A percentile compares a stretch with the other conserved stretches of the same genome.
Evolutionary conservation across 2,797 vertebrate species (phyloP).

Genomic region (Balearica regulorum): DNA sequence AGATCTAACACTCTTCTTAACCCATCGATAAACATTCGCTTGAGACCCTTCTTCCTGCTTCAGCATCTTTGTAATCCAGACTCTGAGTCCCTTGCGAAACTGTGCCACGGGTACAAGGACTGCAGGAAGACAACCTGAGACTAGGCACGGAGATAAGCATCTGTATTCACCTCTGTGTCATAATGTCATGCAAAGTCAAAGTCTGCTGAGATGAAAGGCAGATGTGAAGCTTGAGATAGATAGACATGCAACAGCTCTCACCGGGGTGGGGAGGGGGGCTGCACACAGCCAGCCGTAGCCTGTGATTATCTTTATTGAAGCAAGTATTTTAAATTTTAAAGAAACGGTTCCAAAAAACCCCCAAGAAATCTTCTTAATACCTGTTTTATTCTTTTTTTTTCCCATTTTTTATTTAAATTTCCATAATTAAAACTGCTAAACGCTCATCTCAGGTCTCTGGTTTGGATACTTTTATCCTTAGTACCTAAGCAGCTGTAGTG

Average conservation of each 20-base stretch:
- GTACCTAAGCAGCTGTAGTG: not conserved
- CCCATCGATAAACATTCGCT: accelerated
- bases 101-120: not conserved
- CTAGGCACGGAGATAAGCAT: not conserved
- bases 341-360: not conserved
- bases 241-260: not conserved
- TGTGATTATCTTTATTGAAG: not conserved
- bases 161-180: not conserved
- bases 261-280: not conserved
- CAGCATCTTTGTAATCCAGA: not conserved
- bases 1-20: not conserved
- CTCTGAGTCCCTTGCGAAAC: not conserved
- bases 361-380: not conserved
- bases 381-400: not conserved
- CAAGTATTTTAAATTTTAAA: not conserved
- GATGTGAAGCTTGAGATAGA: not conserved
- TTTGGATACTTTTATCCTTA: not conserved
- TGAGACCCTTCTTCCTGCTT: not conserved
- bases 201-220: not conserved
- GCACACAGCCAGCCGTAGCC: not conserved
- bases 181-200: not conserved
- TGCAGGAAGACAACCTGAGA: not conserved
- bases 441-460: not conserved
- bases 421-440: not conserved
- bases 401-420: not conserved